Percentiles rank a stretch among this genome's conserved stretches.
Evolutionary conservation across 1,140 invertebrate species (phyloP).

Genomic region (Orius laevigatus): DNA sequence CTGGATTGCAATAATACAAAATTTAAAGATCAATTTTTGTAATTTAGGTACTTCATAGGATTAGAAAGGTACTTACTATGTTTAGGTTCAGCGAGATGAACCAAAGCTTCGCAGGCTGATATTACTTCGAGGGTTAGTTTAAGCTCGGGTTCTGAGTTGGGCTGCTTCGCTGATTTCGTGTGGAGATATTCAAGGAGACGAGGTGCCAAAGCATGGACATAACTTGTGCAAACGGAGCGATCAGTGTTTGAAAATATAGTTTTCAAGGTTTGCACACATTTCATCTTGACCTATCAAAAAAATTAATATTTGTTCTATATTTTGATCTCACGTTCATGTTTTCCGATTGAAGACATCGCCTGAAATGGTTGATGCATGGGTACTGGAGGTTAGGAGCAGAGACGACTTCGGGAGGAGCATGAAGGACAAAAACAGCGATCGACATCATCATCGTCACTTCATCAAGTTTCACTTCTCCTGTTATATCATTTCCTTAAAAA

Average conservation of each 20-base stretch:
- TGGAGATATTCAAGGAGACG: conserved; percentile 53
- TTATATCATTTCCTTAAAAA: not conserved
- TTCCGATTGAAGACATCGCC: conserved; percentile 64
- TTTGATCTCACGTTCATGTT: conserved; percentile 43
- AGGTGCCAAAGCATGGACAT: conserved; percentile 66
- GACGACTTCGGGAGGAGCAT: conserved; percentile 58
- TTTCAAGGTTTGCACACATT: conserved; percentile 59
- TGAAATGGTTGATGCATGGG: conserved; percentile 85
- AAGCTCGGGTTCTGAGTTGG: conserved; percentile 40
- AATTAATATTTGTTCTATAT: conserved; percentile 7
- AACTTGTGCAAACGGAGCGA: conserved; percentile 49
- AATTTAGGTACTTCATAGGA: not conserved
- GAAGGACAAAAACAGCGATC: conserved; percentile 72
- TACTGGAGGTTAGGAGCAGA: conserved; percentile 67
- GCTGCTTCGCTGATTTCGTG: conserved; percentile 37
- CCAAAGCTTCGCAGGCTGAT: conserved; percentile 51
- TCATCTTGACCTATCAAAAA: conserved; percentile 46
- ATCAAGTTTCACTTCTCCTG: conserved; percentile 53
- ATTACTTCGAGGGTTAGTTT: conserved; percentile 50
- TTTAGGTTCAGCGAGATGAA: conserved; percentile 53
- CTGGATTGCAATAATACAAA: conserved; percentile 27
- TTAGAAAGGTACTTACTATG: conserved; percentile 51
- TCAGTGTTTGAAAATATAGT: conserved; percentile 59
- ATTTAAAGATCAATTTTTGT: not conserved
- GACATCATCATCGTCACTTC: conserved; percentile 69